Base-by-base conservation (phyloP, 2,888 invertebrate genomes). In the Epinotia ramella region DNA sequence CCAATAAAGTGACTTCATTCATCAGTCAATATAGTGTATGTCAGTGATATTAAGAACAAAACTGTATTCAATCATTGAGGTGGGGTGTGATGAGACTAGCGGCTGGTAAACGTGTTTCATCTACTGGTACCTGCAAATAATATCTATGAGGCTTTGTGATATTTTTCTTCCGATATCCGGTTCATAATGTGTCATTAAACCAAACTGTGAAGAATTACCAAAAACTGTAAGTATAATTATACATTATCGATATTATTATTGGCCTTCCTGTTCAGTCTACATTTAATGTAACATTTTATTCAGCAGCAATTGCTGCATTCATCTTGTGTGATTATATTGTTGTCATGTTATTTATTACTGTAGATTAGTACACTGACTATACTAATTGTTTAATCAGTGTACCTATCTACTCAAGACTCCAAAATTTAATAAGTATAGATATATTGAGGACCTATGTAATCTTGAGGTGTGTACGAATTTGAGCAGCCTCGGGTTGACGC, bases 111-210 rank as follows among this genome's bases (percentile, higher is more conserved):
- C 80, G 82, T 84, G 81, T 85, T 83, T 84, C 81, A 80, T 80
- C 87, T 87, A 86, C 80, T 82, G 84, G 95, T 98, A 98, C 98
- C 98, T 98, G 96, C 97, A 96, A 95, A 98, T 98, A 88, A 98
- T 96, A 95, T 97, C 97, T 95, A 98, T 97, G 94, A 98, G 96
- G 90, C 98, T 98, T 94, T 97, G 96, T 87, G 98, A 97, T 92
- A 98, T 96, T 95, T 97, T 97, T 91, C 97, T 96, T 95, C 97
- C 97, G 92, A 98, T 96, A 90, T 96, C 96, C 89, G 98, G 97
- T 95, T 98, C 97, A 94, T 97, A 96, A 90, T 96, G 96, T 89
- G 97, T 97, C 95, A 98, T 96, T 92, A 96, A 96, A 92, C 97
- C 97, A 95, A 98, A 98, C 98, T 98, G 94, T 87, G 93, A 83